phyloP scores from a whole-genome alignment of 2,113 vertebrate species.

The Zapus hudsonius region DNA sequence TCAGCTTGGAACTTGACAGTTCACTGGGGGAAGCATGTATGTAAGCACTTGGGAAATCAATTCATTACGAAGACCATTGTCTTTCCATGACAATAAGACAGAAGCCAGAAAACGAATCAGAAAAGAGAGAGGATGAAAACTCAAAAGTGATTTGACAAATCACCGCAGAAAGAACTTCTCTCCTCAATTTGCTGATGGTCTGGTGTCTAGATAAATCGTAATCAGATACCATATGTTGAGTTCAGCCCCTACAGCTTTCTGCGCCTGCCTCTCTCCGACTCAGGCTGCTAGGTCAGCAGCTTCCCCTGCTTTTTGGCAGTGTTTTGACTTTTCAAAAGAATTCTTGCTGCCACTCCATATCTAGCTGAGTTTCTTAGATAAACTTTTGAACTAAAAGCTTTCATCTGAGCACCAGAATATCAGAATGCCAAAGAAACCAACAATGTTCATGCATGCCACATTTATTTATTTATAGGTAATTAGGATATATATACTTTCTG shows the following conservation, averaged over 20 bases:
- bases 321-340: slow-evolving; percentile 69
- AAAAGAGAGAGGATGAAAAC: slow-evolving; percentile 76
- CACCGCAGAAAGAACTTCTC: slow-evolving; percentile 69
- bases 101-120: slow-evolving; percentile 73
- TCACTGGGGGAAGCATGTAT: neutral
- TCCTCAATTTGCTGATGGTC: slow-evolving; percentile 63
- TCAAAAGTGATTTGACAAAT: slow-evolving; percentile 60
- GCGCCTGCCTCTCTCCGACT: neutral
- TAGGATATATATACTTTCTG: neutral
- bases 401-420: slow-evolving; percentile 9
- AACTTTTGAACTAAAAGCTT: slow-evolving; percentile 54
- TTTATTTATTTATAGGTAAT: neutral
- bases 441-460: neutral
- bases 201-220: slow-evolving; percentile 57
- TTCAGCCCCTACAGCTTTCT: slow-evolving; percentile 12
- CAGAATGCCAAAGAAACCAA: neutral
- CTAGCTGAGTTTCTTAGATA: slow-evolving; percentile 62
- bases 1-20: neutral
- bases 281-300: slow-evolving; percentile 1
- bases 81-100: slow-evolving; percentile 57
- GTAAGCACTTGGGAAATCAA: slow-evolving; percentile 63
- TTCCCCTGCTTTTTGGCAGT: slow-evolving; percentile 57
- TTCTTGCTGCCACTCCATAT: slow-evolving; percentile 64
- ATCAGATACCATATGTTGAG: slow-evolving; percentile 43
- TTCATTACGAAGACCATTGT: neutral